Evolutionary conservation across 1,140 invertebrate species (phyloP).

Genomic region (Leptinotarsa undecemlineata): DNA sequence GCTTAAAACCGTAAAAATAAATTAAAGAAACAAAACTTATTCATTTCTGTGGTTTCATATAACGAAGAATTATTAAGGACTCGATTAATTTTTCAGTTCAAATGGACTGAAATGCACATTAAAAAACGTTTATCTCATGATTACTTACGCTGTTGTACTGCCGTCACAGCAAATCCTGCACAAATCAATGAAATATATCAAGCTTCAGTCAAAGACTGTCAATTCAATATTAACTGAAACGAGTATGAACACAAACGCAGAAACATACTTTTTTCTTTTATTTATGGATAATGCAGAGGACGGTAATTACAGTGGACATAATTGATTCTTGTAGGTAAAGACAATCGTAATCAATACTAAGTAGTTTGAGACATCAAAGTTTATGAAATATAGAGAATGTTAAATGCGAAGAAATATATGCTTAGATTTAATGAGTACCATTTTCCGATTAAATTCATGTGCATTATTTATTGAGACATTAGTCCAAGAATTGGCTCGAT

Average conservation of each 20-base stretch:
- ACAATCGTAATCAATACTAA: conserved; percentile 7
- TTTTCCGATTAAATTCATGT: conserved; percentile 43
- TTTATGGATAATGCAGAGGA: not conserved
- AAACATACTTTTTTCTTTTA: not conserved
- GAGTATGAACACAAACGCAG: not conserved
- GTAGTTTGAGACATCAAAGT: conserved; percentile 21
- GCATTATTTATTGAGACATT: conserved; percentile 43
- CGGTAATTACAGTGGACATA: conserved; percentile 6
- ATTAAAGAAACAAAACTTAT: too few relatives aligned
- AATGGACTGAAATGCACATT: too few relatives aligned
- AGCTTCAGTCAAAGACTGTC: not conserved
- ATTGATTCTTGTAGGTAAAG: conserved; percentile 12
- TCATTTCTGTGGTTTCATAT: too few relatives aligned
- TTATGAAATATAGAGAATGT: conserved; percentile 14
- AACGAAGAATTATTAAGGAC: too few relatives aligned
- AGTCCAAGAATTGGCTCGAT: conserved; percentile 40
- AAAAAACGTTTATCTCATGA: too few relatives aligned
- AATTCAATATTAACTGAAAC: not conserved
- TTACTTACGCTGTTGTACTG: too few relatives aligned
- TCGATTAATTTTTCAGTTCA: too few relatives aligned
- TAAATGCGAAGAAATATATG: conserved; percentile 33
- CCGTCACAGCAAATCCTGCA: too few relatives aligned
- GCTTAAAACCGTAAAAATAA: too few relatives aligned
- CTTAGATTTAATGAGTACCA: conserved; percentile 46
- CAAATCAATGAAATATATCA: not conserved